A percentile compares a stretch with the other conserved stretches of the same genome.
Evolutionary conservation across 92 coral and sea anemone species (phyloP).

Genomic region (Epizoanthus illoricatus): DNA sequence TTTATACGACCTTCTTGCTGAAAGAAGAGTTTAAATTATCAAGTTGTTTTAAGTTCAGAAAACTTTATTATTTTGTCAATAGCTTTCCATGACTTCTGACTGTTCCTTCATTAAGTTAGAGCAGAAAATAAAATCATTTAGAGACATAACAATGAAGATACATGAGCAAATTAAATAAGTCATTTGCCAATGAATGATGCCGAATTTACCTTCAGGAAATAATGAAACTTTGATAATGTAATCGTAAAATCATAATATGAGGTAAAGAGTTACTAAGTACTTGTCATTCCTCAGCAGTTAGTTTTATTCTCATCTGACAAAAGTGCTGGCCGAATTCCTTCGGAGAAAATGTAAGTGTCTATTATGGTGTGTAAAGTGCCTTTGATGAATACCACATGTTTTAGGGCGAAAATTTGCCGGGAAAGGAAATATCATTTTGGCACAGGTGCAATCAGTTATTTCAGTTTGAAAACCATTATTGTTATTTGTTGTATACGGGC

Average conservation of each 20-base stretch:
- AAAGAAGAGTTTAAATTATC: not conserved
- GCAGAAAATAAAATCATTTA: conserved; percentile 58
- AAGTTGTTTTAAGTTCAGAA: not conserved
- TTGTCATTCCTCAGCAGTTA: conserved; percentile 29
- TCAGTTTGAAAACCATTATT: not conserved
- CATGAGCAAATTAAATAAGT: conserved; percentile 85
- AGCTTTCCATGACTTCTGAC: conserved; percentile 5
- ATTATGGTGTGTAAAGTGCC: conserved; percentile 4
- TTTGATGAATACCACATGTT: not conserved
- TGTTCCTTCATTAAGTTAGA: conserved; percentile 33
- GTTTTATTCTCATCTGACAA: not conserved
- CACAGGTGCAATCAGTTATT: conserved; percentile 18
- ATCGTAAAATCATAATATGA: conserved; percentile 45
- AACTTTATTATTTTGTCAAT: not conserved
- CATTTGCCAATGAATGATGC: conserved; percentile 82
- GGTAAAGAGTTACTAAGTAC: conserved; percentile 29
- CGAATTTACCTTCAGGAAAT: conserved; percentile 43
- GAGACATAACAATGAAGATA: conserved; percentile 85
- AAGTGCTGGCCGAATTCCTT: conserved; percentile 14
- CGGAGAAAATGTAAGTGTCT: not conserved
- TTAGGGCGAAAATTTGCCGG: not conserved
- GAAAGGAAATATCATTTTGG: not conserved
- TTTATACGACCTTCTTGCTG: not conserved
- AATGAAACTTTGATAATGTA: conserved; percentile 51
- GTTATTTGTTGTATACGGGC: not conserved